These are phyloP conservation scores for Mystacornis crossleyi DNA, from an alignment of 2,113 vertebrate species.

Conservation along the genomic window DNA sequence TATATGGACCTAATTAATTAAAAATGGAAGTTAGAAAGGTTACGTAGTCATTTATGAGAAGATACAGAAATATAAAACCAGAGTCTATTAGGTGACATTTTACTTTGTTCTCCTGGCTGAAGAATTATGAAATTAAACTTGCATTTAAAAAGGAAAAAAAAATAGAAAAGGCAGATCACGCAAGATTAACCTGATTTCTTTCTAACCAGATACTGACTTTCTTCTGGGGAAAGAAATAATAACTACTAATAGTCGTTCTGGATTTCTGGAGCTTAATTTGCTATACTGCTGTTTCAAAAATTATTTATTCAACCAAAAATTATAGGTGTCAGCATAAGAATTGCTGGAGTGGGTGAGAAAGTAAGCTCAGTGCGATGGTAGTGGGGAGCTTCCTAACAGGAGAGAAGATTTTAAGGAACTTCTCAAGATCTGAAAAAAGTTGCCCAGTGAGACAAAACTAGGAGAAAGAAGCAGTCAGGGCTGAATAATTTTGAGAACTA, in stretches of 20 bases:
- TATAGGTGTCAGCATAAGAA: not conserved
- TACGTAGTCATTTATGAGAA: not conserved
- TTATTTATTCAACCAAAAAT: not conserved
- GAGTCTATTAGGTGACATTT: not conserved
- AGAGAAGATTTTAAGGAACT: not conserved
- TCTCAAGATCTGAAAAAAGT: not conserved
- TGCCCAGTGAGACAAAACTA: not conserved
- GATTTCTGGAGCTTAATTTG: not conserved
- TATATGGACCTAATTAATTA: slow-evolving; percentile 18
- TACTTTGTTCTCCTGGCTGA: not conserved
- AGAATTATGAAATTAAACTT: slow-evolving; percentile 11
- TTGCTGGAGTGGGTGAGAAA: not conserved
- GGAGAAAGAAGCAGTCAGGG: not conserved
- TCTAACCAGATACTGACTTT: not conserved
- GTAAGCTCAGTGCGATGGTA: not conserved
- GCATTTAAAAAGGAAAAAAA: not conserved
- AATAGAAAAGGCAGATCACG: not conserved
- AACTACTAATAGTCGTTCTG: not conserved
- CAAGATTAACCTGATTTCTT: not conserved
- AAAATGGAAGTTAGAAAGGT: slow-evolving; percentile 21
- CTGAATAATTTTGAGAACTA: not conserved
- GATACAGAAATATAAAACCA: not conserved
- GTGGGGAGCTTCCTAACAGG: not conserved
- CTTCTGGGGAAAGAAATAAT: not conserved
- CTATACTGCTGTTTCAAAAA: not conserved